phyloP scores from a whole-genome alignment of 2,888 invertebrate species.

The Blastobasis adustella region DNA sequence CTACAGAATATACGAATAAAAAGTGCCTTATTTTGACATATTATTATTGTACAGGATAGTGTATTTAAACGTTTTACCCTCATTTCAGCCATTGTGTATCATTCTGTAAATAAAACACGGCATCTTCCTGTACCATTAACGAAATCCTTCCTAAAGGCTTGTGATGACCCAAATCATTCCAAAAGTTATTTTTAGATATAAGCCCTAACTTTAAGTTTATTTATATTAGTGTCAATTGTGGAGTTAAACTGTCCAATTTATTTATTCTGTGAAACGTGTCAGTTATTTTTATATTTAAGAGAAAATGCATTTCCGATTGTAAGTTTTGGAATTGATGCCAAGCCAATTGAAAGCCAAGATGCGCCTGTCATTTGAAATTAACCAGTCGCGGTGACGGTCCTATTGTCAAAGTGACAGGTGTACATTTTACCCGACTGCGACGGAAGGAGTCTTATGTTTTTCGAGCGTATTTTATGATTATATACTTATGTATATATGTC shows the following conservation, averaged over 20 bases:
- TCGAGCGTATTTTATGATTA: no score
- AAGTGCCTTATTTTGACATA: neutral
- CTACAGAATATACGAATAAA: neutral
- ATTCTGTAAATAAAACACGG: neutral
- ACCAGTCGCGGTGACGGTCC: no score
- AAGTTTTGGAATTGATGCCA: no score
- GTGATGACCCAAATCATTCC: conserved; percentile 62
- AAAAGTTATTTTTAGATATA: conserved; percentile 37
- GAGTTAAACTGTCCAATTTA: neutral
- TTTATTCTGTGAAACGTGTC: no score
- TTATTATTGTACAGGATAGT: neutral
- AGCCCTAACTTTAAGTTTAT: neutral
- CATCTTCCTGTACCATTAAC: neutral
- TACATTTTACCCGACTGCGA: no score
- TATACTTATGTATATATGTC: no score
- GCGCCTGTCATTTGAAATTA: no score
- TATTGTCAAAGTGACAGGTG: no score
- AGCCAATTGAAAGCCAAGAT: no score
- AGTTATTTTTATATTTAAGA: no score
- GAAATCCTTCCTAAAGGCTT: conserved; percentile 42
- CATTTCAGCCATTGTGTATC: neutral
- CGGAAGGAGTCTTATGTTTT: no score
- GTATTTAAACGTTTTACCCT: neutral
- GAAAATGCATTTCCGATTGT: no score
- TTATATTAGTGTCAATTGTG: neutral